A percentile compares a stretch with the other conserved stretches of the same genome.
These are phyloP conservation scores for Terrapene triunguis DNA, from an alignment of 2,113 vertebrate species.

Conservation along the genomic window DNA sequence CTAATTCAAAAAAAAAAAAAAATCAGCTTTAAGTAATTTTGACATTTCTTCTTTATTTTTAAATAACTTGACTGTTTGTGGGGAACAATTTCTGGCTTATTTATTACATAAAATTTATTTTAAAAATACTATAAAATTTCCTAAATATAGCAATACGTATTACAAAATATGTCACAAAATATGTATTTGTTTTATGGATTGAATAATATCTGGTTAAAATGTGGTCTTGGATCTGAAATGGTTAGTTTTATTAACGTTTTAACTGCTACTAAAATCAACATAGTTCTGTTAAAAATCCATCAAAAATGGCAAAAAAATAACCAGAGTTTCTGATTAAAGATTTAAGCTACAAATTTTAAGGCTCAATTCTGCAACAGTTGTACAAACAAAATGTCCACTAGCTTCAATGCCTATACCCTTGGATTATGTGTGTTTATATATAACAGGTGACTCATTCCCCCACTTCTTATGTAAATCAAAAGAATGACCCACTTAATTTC, in stretches of 20 bases:
- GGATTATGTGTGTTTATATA: neutral
- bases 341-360: neutral
- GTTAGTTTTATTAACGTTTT: neutral
- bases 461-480: neutral
- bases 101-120: neutral
- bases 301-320: neutral
- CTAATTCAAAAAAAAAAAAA: neutral
- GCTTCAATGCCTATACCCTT: neutral
- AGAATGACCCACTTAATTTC: neutral
- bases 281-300: neutral
- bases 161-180: neutral
- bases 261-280: neutral
- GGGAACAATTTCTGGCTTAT: neutral
- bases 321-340: too few species aligned
- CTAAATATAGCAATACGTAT: neutral
- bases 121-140: neutral
- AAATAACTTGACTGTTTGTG: neutral
- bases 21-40: neutral
- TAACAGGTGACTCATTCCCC: neutral
- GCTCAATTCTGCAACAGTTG: neutral
- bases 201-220: neutral
- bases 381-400: neutral
- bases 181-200: neutral
- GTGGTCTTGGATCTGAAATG: neutral
- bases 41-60: neutral